Percentiles rank a stretch among this genome's conserved stretches.
Evolutionary conservation across 2,113 vertebrate species (phyloP).

Genomic region (Gavia stellata): DNA sequence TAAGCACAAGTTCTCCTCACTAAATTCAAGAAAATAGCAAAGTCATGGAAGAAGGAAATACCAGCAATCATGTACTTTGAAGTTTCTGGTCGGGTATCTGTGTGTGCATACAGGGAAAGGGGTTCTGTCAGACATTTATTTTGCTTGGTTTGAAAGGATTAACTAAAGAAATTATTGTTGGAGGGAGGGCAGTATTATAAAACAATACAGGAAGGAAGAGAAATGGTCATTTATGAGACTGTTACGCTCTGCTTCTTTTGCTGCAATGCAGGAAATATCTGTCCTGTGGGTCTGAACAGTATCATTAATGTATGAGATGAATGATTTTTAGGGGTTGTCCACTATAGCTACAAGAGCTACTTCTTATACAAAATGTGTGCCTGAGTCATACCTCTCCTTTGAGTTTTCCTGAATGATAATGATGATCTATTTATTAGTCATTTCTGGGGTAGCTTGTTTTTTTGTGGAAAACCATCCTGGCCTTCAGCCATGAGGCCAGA

Average conservation of each 20-base stretch:
- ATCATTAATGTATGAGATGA: not conserved
- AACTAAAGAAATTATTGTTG: not conserved
- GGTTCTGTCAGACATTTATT: not conserved
- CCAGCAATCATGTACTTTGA: not conserved
- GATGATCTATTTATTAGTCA: not conserved
- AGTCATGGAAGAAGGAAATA: not conserved
- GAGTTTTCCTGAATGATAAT: not conserved
- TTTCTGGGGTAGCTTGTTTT: not conserved
- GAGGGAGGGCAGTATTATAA: not conserved
- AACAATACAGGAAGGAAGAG: not conserved
- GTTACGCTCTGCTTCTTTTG: not conserved
- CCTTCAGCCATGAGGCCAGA: not conserved
- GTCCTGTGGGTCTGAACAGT: not conserved
- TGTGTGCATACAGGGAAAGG: not conserved
- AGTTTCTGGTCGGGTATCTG: not conserved
- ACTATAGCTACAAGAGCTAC: not conserved
- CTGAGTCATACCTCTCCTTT: not conserved
- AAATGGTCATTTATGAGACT: not conserved
- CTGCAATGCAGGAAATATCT: not conserved
- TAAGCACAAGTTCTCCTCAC: not conserved
- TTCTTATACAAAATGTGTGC: not conserved
- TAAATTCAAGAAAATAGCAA: not conserved
- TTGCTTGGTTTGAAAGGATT: not conserved
- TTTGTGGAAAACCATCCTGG: not conserved
- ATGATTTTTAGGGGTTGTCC: not conserved